Percentiles rank a stretch among this genome's conserved stretches.
Evolutionary conservation across 2,113 vertebrate species (phyloP).

Genomic region (Abramis brama): DNA sequence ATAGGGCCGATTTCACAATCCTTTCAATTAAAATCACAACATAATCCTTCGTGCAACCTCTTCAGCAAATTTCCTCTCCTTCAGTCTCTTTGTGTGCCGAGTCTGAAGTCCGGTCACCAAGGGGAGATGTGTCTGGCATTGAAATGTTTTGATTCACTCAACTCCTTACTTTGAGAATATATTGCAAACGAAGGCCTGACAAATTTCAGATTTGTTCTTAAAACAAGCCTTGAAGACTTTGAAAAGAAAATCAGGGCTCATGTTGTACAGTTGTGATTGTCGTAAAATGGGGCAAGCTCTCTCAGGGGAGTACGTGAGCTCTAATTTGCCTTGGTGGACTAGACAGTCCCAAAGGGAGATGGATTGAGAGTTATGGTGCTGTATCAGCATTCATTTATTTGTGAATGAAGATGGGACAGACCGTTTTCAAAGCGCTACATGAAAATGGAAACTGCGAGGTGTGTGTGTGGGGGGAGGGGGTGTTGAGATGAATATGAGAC

Average conservation of each 20-base stretch:
- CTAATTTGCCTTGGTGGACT: conserved; percentile 48
- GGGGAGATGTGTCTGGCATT: conserved; percentile 6
- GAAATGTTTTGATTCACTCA: conserved; percentile 13
- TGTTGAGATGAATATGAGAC: neutral
- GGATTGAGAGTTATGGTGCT: conserved; percentile 17
- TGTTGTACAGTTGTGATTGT: conserved; percentile 42
- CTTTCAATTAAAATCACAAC: conserved; percentile 53
- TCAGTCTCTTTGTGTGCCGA: conserved; percentile 23
- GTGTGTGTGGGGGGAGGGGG: neutral
- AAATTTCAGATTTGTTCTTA: neutral
- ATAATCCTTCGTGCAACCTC: conserved; percentile 42
- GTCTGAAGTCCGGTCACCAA: conserved; percentile 1
- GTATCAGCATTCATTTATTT: conserved; percentile 50
- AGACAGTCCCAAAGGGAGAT: conserved; percentile 38
- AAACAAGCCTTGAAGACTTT: conserved; percentile 42
- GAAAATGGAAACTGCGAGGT: neutral
- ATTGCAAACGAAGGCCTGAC: neutral
- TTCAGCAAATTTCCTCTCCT: conserved; percentile 31
- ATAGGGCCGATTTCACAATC: conserved; percentile 46
- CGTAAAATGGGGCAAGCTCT: conserved; percentile 53
- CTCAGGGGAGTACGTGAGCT: conserved; percentile 49
- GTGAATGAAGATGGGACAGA: conserved; percentile 54
- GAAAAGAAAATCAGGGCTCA: conserved; percentile 30
- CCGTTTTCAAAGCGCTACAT: neutral
- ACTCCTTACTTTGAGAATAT: neutral